Evolutionary conservation across 2,797 vertebrate species (phyloP), one percentile per base, ranked within the genome.

Genomic region (Clamator glandarius): DNA sequence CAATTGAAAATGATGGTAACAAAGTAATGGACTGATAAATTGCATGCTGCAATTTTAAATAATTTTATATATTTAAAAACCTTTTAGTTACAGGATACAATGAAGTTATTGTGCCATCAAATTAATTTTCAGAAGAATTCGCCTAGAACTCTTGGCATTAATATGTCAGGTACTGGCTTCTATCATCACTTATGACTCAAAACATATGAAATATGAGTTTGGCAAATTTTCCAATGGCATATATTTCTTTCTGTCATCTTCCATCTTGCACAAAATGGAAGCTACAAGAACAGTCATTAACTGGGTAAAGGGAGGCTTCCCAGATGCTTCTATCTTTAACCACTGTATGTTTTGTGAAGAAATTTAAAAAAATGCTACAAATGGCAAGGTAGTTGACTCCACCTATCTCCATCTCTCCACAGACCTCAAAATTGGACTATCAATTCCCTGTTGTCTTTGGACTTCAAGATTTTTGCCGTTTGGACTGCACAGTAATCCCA

Each of bases 21-120:
- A 95, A 96, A 96, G 87, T 55, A 93, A 86, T 81, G 69, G 84
- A 89, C 68, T 81, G 58, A 87, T 66, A 97, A 39, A 9, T 39
- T 39, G 36, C 31, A 92, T 79, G 57, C 25, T 55, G 31, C 80
- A 94, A 92, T 96, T 95, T 70, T 93, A 78, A 67, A 36, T 80
- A 29, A 82, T 89, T 94, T 90, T 94, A 96, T 93, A 54, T 12
- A 84, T 87, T 95, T 96, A 87, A 35, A 81, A 78, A 88, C 19
- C 26, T 89, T 95, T 91, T 84, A 95, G 91, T 95, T 97, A 96
- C 57, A 61, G 84, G 92, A 90, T 96, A 74, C 29, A 76, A 57
- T 82, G 82, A 94, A 96, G 95, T 97, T 96, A 87, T 95, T 94
- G 95, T 94, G 50, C 52, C 97, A 97, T 92, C 69, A 93, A 93